These are phyloP conservation scores for Heliconius ethilla DNA, from an alignment of 2,888 invertebrate species.

Conservation along the genomic window DNA sequence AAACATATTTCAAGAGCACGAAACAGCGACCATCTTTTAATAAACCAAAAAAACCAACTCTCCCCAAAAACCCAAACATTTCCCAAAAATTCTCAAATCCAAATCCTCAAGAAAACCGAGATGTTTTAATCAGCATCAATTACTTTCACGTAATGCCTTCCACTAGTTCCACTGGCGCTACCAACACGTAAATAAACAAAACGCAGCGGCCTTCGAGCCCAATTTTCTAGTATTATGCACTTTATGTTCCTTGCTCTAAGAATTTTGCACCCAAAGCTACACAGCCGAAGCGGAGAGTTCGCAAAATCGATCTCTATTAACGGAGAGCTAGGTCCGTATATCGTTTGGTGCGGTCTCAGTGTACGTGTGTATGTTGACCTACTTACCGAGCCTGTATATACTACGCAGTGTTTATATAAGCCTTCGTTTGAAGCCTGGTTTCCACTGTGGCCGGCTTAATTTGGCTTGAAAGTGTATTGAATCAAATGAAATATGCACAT, in stretches of 20 bases:
- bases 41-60: neutral
- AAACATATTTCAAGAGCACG: no score
- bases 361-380: constrained; percentile 47
- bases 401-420: constrained; percentile 32
- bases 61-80: neutral
- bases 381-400: constrained; percentile 45
- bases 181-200: constrained; percentile 34
- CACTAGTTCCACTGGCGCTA: neutral
- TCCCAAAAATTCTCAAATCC: neutral
- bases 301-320: constrained; percentile 17
- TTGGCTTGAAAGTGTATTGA: constrained; percentile 29
- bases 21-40: no score
- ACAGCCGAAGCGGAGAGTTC: neutral
- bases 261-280: constrained; percentile 35
- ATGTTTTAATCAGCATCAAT: constrained; percentile 20
- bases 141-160: constrained; percentile 9
- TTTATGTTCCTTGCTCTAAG: constrained; percentile 40
- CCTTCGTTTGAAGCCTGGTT: constrained; percentile 35
- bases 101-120: constrained; percentile 6
- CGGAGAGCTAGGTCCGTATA: neutral
- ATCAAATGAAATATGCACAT: constrained; percentile 29
- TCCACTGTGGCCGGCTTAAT: constrained; percentile 32
- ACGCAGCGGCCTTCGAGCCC: constrained; percentile 32
- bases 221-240: constrained; percentile 41
- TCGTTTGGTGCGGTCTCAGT: constrained; percentile 30